Conservation (phyloP, 2,888 invertebrate genomes). For the Metopia argyrocephala region DNA sequence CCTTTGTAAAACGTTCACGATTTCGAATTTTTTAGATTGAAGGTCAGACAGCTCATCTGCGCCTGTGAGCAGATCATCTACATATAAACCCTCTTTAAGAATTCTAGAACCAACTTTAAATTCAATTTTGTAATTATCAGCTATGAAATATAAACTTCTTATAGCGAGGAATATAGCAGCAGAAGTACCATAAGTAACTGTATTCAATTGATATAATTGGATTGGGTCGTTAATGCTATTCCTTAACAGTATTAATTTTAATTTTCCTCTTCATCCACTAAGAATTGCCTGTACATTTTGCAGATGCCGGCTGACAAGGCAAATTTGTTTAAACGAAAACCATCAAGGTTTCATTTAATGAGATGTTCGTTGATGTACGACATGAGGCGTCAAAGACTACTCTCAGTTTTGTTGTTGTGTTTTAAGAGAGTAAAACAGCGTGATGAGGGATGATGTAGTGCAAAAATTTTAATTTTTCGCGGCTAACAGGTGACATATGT, state of each 20-base stretch:
- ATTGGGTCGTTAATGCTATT: not conserved
- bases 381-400: slow-evolving; percentile 29
- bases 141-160: slow-evolving; percentile 35
- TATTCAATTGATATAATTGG: too few relatives aligned
- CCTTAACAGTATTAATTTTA: slow-evolving; percentile 37
- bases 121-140: slow-evolving; percentile 40
- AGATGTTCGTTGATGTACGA: slow-evolving; percentile 44
- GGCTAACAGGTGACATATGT: not conserved
- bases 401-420: not conserved
- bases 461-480: not conserved
- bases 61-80: slow-evolving; percentile 65
- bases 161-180: slow-evolving; percentile 55
- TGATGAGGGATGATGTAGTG: slow-evolving; percentile 2
- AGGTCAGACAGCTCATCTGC: too few relatives aligned
- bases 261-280: slow-evolving; percentile 37
- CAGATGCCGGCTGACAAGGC: slow-evolving; percentile 33
- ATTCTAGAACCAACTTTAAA: slow-evolving; percentile 59
- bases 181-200: too few relatives aligned
- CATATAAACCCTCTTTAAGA: slow-evolving; percentile 60
- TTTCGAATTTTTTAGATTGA: slow-evolving; percentile 38
- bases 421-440: not conserved
- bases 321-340: slow-evolving; percentile 10
- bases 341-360: slow-evolving; percentile 35
- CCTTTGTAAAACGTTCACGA: slow-evolving; percentile 37
- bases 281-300: slow-evolving; percentile 54